Evolutionary conservation across 1,140 invertebrate genomes (phyloP), one percentile per base, ranked within the genome.

Genomic region (Brachionus plicatilis): DNA sequence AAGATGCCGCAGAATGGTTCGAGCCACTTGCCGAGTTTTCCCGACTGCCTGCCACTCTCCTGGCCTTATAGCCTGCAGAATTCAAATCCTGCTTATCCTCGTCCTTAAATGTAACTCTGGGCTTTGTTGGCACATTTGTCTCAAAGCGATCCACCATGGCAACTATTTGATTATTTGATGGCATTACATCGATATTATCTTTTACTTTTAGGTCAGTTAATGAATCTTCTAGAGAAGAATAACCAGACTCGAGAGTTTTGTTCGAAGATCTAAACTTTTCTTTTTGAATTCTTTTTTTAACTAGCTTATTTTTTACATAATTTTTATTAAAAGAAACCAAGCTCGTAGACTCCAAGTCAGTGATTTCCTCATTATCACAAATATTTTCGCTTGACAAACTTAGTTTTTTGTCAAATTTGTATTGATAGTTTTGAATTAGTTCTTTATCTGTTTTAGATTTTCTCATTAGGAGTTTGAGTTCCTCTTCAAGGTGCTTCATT

Each of bases 181-280:
- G 20, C 1, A 20, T 75, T 20, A 75, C 43, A 5, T 45, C 14
- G 0, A 3, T 27, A 11, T 53, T 50, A 47, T 76, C 20, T 27
- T 47, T 27, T 50, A 14, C 5, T n/a, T 76, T 76, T 20, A 76
- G 14, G 0, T 76, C 72, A 27, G 14, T 50, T 3, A 76, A 24
- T 12, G 72, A 76, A 53, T 76, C 72, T 50, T 76, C 72, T 9
- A 47, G 33, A 29, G 72, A 76, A 6, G 72, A 76, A 29, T 76
- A 76, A 29, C 72, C 72, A 2, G 72, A 76, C 17, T 76, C 72
- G 12, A 76, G 47, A 47, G 72, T 47, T 29, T 50, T 76, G 27
- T 76, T 76, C 20, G 45, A 76, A 2, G 72, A 76, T 50, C 50
- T 76, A 37, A 27, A 76, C 0, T n/a, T 45, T 17, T 76, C 72